Conservation (phyloP, 2,888 invertebrate genomes). For the Troglohyphantes excavatus region DNA sequence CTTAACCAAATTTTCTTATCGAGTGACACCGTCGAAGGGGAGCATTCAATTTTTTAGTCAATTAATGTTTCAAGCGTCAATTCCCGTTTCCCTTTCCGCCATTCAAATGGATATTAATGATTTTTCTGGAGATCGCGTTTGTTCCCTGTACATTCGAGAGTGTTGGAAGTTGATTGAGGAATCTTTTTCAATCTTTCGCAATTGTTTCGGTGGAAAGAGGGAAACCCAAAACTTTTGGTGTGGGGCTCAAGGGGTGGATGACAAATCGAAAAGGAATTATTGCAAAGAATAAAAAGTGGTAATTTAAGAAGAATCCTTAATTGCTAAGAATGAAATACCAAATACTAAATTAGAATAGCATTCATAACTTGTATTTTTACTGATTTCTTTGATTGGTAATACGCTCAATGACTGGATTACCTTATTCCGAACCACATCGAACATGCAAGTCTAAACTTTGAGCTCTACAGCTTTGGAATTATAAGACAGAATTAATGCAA, state of each 20-base stretch:
- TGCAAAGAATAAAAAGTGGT: too few species aligned
- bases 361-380: too few species aligned
- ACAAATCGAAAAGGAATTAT: conserved; percentile 6
- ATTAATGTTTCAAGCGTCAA: conserved; percentile 26
- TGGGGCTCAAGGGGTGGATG: background rate
- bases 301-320: too few species aligned
- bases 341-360: too few species aligned
- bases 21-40: conserved; percentile 1
- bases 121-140: conserved; percentile 23
- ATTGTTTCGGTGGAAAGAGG: conserved; percentile 19
- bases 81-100: conserved; percentile 14
- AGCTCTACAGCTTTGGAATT: too few species aligned
- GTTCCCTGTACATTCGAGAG: conserved; percentile 3
- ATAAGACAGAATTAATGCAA: too few species aligned
- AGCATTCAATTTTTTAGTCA: conserved; percentile 23
- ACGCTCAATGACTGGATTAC: too few species aligned
- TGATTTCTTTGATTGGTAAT: too few species aligned
- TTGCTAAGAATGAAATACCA: too few species aligned
- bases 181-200: conserved; percentile 27
- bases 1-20: conserved; percentile 3
- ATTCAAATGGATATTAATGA: conserved; percentile 49
- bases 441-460: too few species aligned
- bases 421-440: too few species aligned
- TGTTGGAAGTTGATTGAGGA: conserved; percentile 20
- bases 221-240: background rate